Conservation (phyloP, 2,888 invertebrate species). For the Melieria picta region DNA sequence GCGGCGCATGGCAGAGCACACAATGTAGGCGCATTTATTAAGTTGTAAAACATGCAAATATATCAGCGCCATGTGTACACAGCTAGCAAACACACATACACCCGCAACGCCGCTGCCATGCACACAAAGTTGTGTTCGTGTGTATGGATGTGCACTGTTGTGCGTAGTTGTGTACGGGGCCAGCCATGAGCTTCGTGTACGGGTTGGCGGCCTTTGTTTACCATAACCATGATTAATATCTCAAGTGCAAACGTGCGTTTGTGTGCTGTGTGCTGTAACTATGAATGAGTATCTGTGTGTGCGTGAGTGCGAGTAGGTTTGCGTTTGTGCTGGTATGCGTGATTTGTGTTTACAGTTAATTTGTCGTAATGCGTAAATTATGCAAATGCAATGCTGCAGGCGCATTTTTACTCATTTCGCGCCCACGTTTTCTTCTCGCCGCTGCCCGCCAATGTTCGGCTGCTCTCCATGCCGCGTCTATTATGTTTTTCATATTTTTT, state of each 20-base stretch:
- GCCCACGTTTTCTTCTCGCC: too few relatives aligned
- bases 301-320: constrained; percentile 1
- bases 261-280: background rate
- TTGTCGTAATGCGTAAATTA: constrained; percentile 38
- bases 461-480: too few relatives aligned
- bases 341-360: constrained; percentile 36
- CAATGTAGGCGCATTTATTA: constrained; percentile 27
- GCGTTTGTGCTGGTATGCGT: constrained; percentile 4
- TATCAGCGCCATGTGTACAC: background rate
- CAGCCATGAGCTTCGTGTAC: background rate
- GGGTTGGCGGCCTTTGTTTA: constrained; percentile 21
- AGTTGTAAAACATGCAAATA: constrained; percentile 28
- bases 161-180: constrained; percentile 1
- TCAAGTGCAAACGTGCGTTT: background rate
- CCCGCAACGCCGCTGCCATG: too few relatives aligned
- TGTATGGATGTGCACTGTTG: constrained; percentile 1
- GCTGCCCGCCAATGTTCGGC: too few relatives aligned
- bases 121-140: background rate
- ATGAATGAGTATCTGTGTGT: constrained; percentile 7
- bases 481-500: too few relatives aligned
- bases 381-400: constrained; percentile 18
- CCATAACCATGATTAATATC: constrained; percentile 24
- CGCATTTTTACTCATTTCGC: too few relatives aligned
- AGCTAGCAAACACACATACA: too few relatives aligned
- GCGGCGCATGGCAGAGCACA: background rate